phyloP scores from a whole-genome alignment of 2,797 vertebrate species.

The Acipenser transmontanus region DNA sequence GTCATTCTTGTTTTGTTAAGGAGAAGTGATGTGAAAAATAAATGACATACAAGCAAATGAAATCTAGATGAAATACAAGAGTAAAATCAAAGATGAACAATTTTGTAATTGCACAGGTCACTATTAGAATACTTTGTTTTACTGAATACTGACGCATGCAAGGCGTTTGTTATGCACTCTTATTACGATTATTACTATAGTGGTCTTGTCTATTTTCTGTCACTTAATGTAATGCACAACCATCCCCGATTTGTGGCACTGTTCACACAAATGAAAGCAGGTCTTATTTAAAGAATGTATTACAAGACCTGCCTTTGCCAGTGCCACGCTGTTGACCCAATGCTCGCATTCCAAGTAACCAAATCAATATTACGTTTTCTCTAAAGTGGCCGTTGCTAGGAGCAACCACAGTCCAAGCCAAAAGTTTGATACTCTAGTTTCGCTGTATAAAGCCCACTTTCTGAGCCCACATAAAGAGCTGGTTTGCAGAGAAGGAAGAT shows the following conservation, averaged over 20 bases:
- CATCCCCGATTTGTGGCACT: constrained; percentile 4
- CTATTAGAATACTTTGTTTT: no score
- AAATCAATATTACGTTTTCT: constrained; percentile 56
- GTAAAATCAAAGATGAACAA: no score
- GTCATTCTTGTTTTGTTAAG: no score
- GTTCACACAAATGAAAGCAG: constrained; percentile 36
- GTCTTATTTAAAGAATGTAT: constrained; percentile 32
- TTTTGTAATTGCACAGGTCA: no score
- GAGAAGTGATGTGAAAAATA: no score
- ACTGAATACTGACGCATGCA: no score
- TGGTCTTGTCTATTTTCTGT: no score
- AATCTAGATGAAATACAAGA: no score
- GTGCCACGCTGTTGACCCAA: constrained; percentile 48
- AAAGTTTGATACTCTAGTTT: constrained; percentile 61
- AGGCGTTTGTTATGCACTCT: no score
- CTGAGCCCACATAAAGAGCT: constrained; percentile 61
- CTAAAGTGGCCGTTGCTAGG: constrained; percentile 56
- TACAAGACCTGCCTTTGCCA: constrained; percentile 32
- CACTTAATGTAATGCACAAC: no score
- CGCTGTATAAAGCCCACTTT: constrained; percentile 65
- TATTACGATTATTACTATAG: no score
- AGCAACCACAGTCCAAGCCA: constrained; percentile 54
- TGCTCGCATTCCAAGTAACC: constrained; percentile 46
- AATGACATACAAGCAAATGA: no score
- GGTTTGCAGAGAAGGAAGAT: constrained; percentile 52